Evolutionary conservation across 2,113 vertebrate genomes (phyloP).

Genomic region (Phrynocephalus versicolor): DNA sequence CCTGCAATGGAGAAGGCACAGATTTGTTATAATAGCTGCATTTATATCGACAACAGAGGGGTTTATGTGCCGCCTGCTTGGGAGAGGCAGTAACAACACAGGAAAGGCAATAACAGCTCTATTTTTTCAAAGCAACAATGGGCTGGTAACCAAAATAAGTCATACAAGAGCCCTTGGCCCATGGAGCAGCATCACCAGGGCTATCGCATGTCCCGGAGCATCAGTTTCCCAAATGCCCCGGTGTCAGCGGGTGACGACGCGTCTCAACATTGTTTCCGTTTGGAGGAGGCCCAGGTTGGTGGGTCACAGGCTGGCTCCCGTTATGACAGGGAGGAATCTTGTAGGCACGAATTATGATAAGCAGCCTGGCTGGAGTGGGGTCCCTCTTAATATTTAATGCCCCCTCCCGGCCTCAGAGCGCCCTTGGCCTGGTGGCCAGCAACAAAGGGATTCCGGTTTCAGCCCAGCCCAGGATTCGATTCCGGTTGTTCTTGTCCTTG

Average conservation of each 20-base stretch:
- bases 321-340: slow-evolving; percentile 13
- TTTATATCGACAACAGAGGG: background rate
- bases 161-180: background rate
- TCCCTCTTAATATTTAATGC: slow-evolving; percentile 36
- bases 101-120: background rate
- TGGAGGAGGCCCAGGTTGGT: background rate
- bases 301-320: background rate
- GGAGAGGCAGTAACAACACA: background rate
- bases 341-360: background rate
- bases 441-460: rapidly evolving
- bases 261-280: background rate
- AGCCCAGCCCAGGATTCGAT: background rate
- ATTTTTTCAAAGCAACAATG: background rate
- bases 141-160: background rate
- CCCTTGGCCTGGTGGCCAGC: rapidly evolving
- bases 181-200: background rate
- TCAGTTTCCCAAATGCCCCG: background rate
- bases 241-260: background rate
- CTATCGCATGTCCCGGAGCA: background rate
- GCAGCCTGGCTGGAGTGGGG: rapidly evolving
- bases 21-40: background rate
- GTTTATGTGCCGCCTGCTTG: background rate
- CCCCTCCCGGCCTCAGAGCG: background rate
- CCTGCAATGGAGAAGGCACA: slow-evolving; percentile 67
- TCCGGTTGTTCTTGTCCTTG: background rate